Base-by-base conservation (phyloP, 1,140 invertebrate genomes). In the Physella acuta region DNA sequence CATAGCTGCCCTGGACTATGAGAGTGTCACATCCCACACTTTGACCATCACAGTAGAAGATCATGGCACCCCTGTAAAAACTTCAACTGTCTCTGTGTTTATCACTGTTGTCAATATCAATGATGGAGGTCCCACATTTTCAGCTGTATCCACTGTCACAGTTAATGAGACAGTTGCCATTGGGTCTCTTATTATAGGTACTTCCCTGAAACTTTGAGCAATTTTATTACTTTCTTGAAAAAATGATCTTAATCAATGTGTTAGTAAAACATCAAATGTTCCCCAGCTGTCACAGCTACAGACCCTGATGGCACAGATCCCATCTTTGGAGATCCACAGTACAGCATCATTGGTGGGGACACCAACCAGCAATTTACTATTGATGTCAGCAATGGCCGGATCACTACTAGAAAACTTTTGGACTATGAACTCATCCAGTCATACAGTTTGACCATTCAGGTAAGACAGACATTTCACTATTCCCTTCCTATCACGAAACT, bases 81-180 rank as follows among this genome's bases (percentile, higher is more conserved):
- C 69, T n/a, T 49, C 71, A 17, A 68, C 62, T 20, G 69, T 70
- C 30, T 64, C 62, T 16, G 55, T 79, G 11, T 72, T 66, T 16
- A 58, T 81, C 16, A 69, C 72, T 20, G 78, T 81, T 11, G 52
- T 71, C n/a, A 73, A 80, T 49, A 69, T 76, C n/a, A 81, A 81
- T 63, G 77, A 81, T 30, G 73, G 74, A 3, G 31, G 73, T n/a
- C 80, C 80, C 0, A 69, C 68, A 37, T 73, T 70, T 34, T 17
- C 64, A 17, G 61, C 55, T 16, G n/a, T 63, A 4, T 72, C 58
- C 30, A 60, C 72, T 11, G 65, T 60, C 1, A 53, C 64, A 31
- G 65, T 74, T n/a, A 33, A 62, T 20, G 77, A 79, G 65, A 63
- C 56, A 36, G 36, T 68, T 2, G 61, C 65, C 26, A 66, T 74